Evolutionary conservation across 2,888 invertebrate genomes (phyloP).

Genomic region (Notodonta ziczac): DNA sequence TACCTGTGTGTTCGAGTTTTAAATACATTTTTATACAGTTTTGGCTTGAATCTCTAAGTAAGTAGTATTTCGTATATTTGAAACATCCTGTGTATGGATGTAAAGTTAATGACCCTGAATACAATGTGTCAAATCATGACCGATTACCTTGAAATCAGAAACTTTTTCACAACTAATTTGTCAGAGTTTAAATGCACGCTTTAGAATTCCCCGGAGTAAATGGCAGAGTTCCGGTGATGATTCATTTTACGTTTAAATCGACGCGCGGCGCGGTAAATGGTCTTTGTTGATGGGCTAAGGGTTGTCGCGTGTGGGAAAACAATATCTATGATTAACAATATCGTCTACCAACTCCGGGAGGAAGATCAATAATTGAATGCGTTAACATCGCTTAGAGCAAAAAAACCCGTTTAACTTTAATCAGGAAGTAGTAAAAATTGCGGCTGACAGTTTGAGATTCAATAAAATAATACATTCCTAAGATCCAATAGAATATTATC

Average conservation of each 20-base stretch:
- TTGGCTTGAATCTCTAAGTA: too few relatives aligned
- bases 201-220: conserved; percentile 10
- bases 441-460: too few relatives aligned
- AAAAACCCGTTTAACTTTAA: too few relatives aligned
- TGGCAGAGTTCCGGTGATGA: conserved; percentile 12
- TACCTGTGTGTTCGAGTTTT: too few relatives aligned
- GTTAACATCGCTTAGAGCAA: too few relatives aligned
- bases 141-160: not conserved
- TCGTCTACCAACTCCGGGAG: not conserved
- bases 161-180: not conserved
- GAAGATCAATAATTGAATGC: too few relatives aligned
- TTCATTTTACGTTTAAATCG: not conserved
- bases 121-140: not conserved
- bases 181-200: not conserved
- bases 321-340: not conserved
- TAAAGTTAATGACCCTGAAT: not conserved
- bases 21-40: too few relatives aligned
- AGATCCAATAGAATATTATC: too few relatives aligned
- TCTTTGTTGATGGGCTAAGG: not conserved
- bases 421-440: too few relatives aligned
- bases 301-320: not conserved
- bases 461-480: too few relatives aligned
- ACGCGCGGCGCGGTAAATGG: conserved; percentile 4
- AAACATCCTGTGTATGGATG: too few relatives aligned
- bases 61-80: too few relatives aligned